These are phyloP conservation scores for Emydoidea blandingii DNA, from an alignment of 2,797 vertebrate genomes.

Conservation along the genomic window DNA sequence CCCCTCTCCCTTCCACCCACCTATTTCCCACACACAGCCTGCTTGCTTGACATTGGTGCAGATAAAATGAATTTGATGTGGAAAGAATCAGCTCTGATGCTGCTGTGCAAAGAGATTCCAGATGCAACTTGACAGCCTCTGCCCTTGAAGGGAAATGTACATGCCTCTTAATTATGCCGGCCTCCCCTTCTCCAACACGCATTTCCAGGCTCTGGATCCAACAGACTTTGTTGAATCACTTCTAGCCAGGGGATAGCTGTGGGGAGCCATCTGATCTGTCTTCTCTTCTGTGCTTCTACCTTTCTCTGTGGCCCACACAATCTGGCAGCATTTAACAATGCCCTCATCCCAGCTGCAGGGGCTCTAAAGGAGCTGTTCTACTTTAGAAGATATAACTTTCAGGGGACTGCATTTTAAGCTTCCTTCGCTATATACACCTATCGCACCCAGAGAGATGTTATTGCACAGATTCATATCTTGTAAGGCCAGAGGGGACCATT, in stretches of 20 bases:
- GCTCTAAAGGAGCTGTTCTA: background rate
- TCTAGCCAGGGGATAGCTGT: background rate
- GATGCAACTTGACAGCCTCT: background rate
- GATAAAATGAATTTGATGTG: background rate
- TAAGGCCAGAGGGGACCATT: slow-evolving; percentile 57
- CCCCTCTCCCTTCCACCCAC: background rate
- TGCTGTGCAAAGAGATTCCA: background rate
- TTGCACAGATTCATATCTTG: slow-evolving; percentile 64
- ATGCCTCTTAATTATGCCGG: background rate
- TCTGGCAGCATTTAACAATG: background rate
- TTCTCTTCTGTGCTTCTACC: background rate
- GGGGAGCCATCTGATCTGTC: background rate
- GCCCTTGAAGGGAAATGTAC: background rate
- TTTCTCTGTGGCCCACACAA: background rate
- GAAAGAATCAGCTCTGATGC: background rate
- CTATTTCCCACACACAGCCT: background rate
- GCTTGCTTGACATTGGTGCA: background rate
- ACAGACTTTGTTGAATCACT: background rate
- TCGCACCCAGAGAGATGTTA: slow-evolving; percentile 34
- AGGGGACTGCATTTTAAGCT: slow-evolving; percentile 10
- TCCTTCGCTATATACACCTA: background rate
- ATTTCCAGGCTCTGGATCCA: slow-evolving; percentile 32
- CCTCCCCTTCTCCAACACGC: background rate
- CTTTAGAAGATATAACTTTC: background rate
- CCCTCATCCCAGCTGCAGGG: background rate